These are phyloP conservation scores for Jaculus jaculus DNA, from an alignment of 2,113 vertebrate species.

Conservation along the genomic window DNA sequence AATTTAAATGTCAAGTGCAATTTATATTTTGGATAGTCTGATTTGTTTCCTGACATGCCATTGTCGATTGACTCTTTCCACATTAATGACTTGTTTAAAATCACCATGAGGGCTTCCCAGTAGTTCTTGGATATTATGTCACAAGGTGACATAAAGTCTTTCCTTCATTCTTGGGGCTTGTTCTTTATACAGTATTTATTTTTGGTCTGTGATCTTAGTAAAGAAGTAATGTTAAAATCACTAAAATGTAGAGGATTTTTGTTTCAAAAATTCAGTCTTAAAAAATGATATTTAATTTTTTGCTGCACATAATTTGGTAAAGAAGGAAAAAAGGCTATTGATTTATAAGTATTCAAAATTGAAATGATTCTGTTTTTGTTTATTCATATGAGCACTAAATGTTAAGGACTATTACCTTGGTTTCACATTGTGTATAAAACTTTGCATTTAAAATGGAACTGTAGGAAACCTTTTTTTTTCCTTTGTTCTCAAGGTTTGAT, in stretches of 20 bases:
- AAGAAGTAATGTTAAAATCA: too few relatives aligned
- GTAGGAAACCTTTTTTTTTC: constrained; percentile 43
- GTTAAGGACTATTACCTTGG: constrained; percentile 47
- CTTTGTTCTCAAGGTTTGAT: constrained; percentile 87
- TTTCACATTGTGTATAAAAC: constrained; percentile 40
- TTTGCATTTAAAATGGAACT: constrained; percentile 43
- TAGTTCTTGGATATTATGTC: not conserved
- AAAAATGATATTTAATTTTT: not conserved
- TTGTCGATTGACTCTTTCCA: not conserved
- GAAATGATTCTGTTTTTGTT: not conserved
- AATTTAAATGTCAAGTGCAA: constrained; percentile 9
- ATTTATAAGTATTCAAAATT: constrained; percentile 47
- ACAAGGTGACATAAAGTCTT: not conserved
- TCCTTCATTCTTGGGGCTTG: not conserved
- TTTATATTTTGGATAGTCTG: not conserved
- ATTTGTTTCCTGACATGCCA: constrained; percentile 1
- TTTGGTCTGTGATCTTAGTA: too few relatives aligned
- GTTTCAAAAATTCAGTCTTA: not conserved
- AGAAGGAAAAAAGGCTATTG: not conserved
- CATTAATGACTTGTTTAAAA: not conserved
- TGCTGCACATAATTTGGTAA: not conserved
- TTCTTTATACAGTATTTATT: too few relatives aligned
- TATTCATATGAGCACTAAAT: not conserved
- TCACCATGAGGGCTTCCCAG: not conserved
- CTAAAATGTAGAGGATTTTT: not conserved